phyloP scores from a whole-genome alignment of 2,888 invertebrate genomes.

The Andricus quercusramuli region DNA sequence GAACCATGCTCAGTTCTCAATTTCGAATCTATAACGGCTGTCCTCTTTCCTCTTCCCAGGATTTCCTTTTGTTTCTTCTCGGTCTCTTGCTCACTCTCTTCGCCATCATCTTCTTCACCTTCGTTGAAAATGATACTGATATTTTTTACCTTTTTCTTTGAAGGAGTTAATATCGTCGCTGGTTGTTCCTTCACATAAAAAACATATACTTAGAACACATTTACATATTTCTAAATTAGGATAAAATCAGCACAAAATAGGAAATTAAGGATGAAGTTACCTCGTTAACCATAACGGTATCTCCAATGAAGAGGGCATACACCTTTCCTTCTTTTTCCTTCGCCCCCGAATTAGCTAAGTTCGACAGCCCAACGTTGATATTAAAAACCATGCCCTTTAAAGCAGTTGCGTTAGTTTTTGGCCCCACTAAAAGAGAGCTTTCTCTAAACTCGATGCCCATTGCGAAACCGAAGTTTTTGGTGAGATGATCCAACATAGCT shows the following conservation, averaged over 20 bases:
- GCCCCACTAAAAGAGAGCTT: constrained; percentile 93
- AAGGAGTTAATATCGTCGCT: constrained; percentile 92
- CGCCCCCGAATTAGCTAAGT: constrained; percentile 89
- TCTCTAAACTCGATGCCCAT: constrained; percentile 99
- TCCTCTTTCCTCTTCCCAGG: constrained; percentile 90
- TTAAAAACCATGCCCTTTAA: constrained; percentile 98
- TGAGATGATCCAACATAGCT: constrained; percentile 91
- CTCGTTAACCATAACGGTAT: constrained; percentile 97
- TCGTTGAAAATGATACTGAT: constrained; percentile 97
- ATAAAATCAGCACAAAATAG: constrained; percentile 3
- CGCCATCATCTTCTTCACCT: constrained; percentile 91
- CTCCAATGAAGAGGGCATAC: constrained; percentile 97
- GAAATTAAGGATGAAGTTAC: constrained; percentile 74
- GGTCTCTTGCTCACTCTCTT: constrained; percentile 81
- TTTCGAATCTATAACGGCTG: constrained; percentile 95
- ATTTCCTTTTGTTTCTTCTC: constrained; percentile 85
- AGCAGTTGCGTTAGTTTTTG: constrained; percentile 89
- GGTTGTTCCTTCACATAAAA: constrained; percentile 81
- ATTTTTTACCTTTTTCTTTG: constrained; percentile 97
- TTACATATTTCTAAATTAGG: neutral
- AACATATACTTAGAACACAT: neutral
- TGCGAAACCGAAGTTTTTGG: constrained; percentile 97
- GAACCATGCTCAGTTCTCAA: constrained; percentile 96
- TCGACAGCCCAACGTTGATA: constrained; percentile 94
- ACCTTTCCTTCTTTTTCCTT: constrained; percentile 92